Evolutionary conservation across 2,888 invertebrate genomes (phyloP).

Genomic region (Leuctra nigra): DNA sequence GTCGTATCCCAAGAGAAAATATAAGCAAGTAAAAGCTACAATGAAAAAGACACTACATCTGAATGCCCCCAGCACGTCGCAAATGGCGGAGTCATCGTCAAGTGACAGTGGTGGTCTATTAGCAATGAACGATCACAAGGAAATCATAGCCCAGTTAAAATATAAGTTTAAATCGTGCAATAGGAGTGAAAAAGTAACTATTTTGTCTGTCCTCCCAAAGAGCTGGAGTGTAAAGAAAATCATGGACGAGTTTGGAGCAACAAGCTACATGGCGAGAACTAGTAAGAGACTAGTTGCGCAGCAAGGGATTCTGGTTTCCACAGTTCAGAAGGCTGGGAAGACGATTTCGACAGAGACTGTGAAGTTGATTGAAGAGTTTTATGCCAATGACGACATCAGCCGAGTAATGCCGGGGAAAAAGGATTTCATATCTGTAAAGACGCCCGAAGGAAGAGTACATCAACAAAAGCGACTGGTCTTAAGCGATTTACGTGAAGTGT

Average conservation of each 20-base stretch:
- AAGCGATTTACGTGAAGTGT: neutral
- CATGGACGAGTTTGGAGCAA: neutral
- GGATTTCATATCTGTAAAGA: neutral
- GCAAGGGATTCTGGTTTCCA: neutral
- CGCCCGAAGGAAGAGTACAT: slow-evolving; percentile 1
- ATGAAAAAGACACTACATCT: neutral
- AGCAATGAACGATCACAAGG: neutral
- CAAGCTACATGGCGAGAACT: slow-evolving; percentile 1
- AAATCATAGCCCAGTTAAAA: slow-evolving; percentile 8
- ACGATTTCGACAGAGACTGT: neutral
- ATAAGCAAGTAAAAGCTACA: neutral
- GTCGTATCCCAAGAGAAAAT: neutral
- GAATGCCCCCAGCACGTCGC: neutral
- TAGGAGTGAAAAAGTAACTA: slow-evolving; percentile 2
- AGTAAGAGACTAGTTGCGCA: neutral
- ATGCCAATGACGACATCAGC: neutral
- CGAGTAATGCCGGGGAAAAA: slow-evolving; percentile 5
- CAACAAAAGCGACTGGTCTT: slow-evolving; percentile 1
- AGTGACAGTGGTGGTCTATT: neutral
- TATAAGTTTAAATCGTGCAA: neutral
- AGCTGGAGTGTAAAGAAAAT: slow-evolving; percentile 10
- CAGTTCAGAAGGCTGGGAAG: neutral
- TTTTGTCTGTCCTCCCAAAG: slow-evolving; percentile 9
- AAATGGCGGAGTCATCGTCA: neutral
- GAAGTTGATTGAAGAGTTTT: neutral